Base-by-base conservation (phyloP, 2,888 invertebrate genomes). In the Hirudinaria manillensis region DNA sequence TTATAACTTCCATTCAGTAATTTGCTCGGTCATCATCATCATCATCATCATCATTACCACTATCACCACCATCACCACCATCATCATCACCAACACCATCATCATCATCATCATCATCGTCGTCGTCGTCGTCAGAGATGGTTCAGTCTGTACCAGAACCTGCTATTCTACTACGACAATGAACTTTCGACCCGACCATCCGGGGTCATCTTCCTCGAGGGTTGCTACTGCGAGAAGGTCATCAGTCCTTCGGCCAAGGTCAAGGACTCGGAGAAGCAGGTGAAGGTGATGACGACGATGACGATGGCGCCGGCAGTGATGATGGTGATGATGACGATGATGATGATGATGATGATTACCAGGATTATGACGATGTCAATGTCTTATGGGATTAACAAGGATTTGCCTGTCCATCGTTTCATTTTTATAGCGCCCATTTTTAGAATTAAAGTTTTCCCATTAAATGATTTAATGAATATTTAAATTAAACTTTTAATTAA, bases 161-260 rank as follows among this genome's bases (percentile, higher is more conserved):
- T 94, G 81, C 86, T 94, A 80, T 94, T 94, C 87, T 94, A 94
- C 88, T 94, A 92, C 86, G 94, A 94, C 83, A 91, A 90, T 72
- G 93, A 94, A 83, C 89, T 89, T 82, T 90, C 90, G 81, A 88
- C 88, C 29, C 87, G 91, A 45, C 93, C 93, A 0, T 91, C 92
- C 0, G 94, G 94, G 0, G 90, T 93, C 24, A 88, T 93, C 32
- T 87, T 94, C 79, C 87, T 94, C 73, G 94, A 94, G 84, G 93
- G 94, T 0, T 93, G 93, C 81, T 94, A 93, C 87, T 85, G 85
- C 78, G 85, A 86, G 76, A 80, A 84, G 53, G 80, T 83, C 36
- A 80, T 85, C 70, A 77, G 67, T n/a, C 66, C 75, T n/a, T 32
- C 55, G 21, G 70, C 65, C 27, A 82, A 81, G 70, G 82, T 81